phyloP scores from a whole-genome alignment of 2,113 vertebrate species.

The Gallinago undulata region DNA sequence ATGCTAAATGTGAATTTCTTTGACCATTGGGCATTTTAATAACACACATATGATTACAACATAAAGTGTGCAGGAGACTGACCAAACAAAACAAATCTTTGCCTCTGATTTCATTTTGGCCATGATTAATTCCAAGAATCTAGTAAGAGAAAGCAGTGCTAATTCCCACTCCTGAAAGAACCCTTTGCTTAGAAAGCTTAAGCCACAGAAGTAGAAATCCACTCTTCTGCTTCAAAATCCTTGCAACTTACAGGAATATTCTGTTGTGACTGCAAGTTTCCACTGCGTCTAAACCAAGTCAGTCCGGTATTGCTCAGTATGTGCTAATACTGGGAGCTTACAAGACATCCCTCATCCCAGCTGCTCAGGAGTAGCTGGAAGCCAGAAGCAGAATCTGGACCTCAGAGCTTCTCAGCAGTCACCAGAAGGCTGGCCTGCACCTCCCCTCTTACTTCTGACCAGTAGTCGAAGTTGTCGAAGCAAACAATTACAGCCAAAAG shows the following conservation, averaged over 20 bases:
- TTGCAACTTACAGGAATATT: background rate
- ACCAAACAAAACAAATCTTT: background rate
- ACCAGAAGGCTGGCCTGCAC: background rate
- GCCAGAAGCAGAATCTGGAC: background rate
- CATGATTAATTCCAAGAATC: background rate
- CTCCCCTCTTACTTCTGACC: background rate
- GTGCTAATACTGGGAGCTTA: background rate
- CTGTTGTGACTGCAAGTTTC: background rate
- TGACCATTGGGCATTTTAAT: background rate
- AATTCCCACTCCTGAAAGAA: background rate
- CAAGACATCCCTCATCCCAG: background rate
- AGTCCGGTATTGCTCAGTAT: background rate
- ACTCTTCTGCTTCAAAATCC: background rate
- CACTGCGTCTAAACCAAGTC: background rate
- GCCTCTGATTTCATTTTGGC: background rate
- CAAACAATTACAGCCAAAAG: background rate
- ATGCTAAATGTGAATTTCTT: background rate
- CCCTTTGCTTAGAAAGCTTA: background rate
- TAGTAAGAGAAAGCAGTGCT: background rate
- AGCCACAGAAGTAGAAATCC: background rate
- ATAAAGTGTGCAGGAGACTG: background rate
- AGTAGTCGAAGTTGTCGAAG: background rate
- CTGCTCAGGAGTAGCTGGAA: background rate
- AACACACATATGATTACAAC: background rate
- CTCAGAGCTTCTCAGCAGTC: background rate